A percentile compares a stretch with the other conserved stretches of the same genome.
phyloP scores from a whole-genome alignment of 2,797 vertebrate species.

The Malacoraja senta region DNA sequence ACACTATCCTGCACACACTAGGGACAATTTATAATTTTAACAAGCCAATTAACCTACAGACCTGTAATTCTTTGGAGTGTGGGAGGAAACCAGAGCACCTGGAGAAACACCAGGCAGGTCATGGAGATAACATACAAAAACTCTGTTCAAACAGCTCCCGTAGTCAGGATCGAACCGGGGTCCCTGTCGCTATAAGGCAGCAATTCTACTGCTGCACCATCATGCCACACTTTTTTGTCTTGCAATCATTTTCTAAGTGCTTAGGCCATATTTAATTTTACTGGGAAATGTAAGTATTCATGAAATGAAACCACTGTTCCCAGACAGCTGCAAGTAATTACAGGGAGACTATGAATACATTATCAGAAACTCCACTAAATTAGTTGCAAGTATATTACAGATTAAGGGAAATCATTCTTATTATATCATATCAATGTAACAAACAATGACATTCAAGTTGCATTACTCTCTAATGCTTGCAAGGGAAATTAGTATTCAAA shows the following conservation, averaged over 20 bases:
- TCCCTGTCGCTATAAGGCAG: no score
- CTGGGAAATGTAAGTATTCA: neutral
- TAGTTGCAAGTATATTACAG: neutral
- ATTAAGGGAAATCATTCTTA: neutral
- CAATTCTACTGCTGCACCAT: no score
- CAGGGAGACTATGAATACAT: neutral
- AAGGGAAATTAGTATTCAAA: slow-evolving; percentile 1
- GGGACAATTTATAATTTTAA: no score
- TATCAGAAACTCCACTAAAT: slow-evolving; percentile 4
- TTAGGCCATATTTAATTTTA: neutral
- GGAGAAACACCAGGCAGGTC: no score
- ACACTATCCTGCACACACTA: no score
- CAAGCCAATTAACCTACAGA: no score
- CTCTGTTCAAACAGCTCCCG: no score
- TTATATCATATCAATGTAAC: slow-evolving; percentile 10
- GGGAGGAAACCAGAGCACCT: no score
- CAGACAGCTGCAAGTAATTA: neutral
- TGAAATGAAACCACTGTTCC: neutral
- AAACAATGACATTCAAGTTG: slow-evolving; percentile 1
- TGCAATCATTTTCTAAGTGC: neutral
- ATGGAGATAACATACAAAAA: no score
- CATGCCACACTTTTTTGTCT: no score
- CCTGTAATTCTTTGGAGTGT: no score
- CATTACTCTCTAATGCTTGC: neutral
- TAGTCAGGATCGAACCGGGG: no score